Conservation (phyloP, 2,113 vertebrate genomes). For the Rana temporaria region DNA sequence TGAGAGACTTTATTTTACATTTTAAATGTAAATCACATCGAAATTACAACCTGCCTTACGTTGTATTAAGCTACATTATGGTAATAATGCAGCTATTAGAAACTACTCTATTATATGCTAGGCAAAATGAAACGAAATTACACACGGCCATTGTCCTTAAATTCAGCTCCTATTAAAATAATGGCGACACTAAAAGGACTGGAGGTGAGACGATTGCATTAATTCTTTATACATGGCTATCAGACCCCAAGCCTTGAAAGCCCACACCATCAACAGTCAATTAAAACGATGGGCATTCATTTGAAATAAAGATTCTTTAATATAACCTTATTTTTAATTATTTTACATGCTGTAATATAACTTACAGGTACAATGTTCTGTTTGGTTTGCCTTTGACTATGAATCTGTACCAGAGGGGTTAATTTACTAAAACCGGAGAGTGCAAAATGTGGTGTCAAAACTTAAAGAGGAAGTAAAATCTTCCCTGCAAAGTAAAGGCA, state of each 20-base stretch:
- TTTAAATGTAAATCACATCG: slow-evolving; percentile 12
- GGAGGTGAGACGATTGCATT: neutral
- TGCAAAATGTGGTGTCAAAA: too few species aligned
- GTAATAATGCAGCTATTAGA: slow-evolving; percentile 34
- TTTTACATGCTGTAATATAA: neutral
- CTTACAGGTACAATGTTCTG: neutral
- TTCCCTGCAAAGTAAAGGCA: too few species aligned
- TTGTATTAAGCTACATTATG: slow-evolving; percentile 4
- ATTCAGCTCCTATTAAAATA: neutral
- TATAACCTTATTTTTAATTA: neutral
- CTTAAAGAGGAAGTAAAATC: too few species aligned
- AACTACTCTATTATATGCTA: slow-evolving; percentile 8
- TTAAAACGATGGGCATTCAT: too few species aligned
- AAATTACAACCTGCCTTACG: slow-evolving; percentile 3
- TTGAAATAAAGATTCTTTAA: too few species aligned
- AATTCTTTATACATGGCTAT: neutral
- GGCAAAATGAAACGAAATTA: neutral
- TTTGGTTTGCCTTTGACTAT: too few species aligned
- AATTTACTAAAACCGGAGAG: too few species aligned
- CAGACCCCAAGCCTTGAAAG: too few species aligned
- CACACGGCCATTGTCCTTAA: slow-evolving; percentile 1
- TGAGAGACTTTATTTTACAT: neutral
- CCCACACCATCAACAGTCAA: too few species aligned
- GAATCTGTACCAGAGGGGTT: too few species aligned
- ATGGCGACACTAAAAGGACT: neutral